A percentile compares a stretch with the other conserved stretches of the same genome.
phyloP scores from a whole-genome alignment of 2,113 vertebrate genomes.

The Symphodus melops region DNA sequence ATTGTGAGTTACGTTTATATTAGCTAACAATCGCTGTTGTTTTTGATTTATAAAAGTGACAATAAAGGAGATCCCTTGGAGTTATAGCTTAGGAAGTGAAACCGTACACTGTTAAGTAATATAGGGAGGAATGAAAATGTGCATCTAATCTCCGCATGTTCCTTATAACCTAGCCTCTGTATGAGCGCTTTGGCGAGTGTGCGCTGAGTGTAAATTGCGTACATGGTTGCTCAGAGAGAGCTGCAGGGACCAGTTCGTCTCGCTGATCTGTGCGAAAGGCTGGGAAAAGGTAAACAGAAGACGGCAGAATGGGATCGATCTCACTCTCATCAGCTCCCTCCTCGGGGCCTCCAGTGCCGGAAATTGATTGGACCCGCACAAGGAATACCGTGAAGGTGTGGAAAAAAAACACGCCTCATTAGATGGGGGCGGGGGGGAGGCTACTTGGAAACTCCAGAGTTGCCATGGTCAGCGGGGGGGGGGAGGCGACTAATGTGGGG shows the following conservation, averaged over 20 bases:
- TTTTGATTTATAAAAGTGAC: not conserved
- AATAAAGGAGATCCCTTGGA: no score
- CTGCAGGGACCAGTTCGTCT: constrained; percentile 40
- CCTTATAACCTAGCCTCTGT: constrained; percentile 23
- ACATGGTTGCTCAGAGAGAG: constrained; percentile 29
- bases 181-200: constrained; percentile 37
- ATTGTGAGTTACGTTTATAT: no score
- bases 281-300: constrained; percentile 71
- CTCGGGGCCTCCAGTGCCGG: constrained; percentile 64
- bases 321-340: constrained; percentile 78
- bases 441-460: constrained; percentile 57
- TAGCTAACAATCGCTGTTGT: not conserved
- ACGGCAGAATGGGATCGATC: constrained; percentile 80
- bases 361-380: constrained; percentile 68
- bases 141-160: constrained; percentile 11
- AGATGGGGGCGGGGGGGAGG: constrained; percentile 48
- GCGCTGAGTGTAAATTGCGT: constrained; percentile 47
- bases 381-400: constrained; percentile 64
- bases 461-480: constrained; percentile 42
- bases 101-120: not conserved
- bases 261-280: constrained; percentile 51
- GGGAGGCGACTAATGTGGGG: constrained; percentile 63
- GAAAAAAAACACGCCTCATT: constrained; percentile 59
- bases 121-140: constrained; percentile 5
- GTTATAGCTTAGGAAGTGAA: not conserved